These are phyloP conservation scores for Zygothrica quintamaculata DNA, from an alignment of 2,888 invertebrate genomes.

Conservation along the genomic window DNA sequence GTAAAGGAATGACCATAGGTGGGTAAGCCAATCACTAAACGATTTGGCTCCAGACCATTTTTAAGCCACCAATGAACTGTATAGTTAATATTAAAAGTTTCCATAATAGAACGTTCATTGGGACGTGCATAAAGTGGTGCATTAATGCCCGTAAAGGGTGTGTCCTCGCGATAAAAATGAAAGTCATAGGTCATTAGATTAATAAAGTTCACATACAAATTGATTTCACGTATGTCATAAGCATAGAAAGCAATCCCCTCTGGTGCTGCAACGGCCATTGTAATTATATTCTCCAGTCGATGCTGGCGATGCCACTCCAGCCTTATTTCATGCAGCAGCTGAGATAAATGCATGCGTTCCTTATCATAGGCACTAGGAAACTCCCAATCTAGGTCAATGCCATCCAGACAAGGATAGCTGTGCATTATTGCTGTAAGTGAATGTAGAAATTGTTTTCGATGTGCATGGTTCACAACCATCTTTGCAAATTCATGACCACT, in stretches of 20 bases:
- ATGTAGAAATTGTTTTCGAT: constrained; percentile 88
- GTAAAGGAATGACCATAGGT: constrained; percentile 93
- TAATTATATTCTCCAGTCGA: constrained; percentile 87
- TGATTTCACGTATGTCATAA: constrained; percentile 91
- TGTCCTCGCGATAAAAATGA: constrained; percentile 90
- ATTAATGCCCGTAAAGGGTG: constrained; percentile 94
- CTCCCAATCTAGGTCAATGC: constrained; percentile 92
- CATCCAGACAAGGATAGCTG: constrained; percentile 76
- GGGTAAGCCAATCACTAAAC: constrained; percentile 93
- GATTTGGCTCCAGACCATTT: constrained; percentile 90
- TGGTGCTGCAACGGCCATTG: constrained; percentile 92
- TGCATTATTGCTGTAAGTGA: constrained; percentile 85
- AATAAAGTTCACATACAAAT: constrained; percentile 92
- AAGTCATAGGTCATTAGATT: constrained; percentile 97
- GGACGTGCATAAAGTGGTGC: constrained; percentile 89
- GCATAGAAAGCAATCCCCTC: constrained; percentile 90
- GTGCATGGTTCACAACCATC: constrained; percentile 90
- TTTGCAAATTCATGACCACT: constrained; percentile 88
- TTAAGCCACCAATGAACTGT: constrained; percentile 91
- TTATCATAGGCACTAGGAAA: constrained; percentile 89
- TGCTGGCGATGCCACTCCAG: constrained; percentile 87
- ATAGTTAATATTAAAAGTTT: constrained; percentile 92
- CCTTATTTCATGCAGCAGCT: constrained; percentile 90
- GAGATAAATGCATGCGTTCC: constrained; percentile 90
- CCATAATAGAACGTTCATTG: constrained; percentile 87